Evolutionary conservation across 1,140 invertebrate species (phyloP).

Genomic region (Sitophilus oryzae): DNA sequence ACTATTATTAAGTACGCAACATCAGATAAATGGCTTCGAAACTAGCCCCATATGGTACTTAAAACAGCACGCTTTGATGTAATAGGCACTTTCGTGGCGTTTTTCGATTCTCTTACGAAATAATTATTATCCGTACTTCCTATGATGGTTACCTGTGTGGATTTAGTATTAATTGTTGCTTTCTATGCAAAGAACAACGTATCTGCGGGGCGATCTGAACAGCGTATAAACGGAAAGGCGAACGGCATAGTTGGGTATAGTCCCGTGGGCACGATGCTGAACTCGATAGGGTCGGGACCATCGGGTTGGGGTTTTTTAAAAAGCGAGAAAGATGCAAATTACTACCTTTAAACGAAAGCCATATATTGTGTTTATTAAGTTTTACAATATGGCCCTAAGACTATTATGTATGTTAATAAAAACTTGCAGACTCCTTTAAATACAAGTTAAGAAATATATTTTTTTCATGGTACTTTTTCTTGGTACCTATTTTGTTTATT

Average conservation of each 20-base stretch:
- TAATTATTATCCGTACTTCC: conserved; percentile 2
- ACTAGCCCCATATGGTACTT: conserved; percentile 18
- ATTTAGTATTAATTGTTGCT: conserved; percentile 2
- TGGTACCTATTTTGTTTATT: no score
- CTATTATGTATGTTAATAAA: no score
- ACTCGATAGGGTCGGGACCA: not conserved
- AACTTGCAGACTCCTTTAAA: no score
- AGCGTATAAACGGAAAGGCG: not conserved
- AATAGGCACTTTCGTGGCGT: conserved; percentile 14
- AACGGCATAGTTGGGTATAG: not conserved
- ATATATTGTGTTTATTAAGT: no score
- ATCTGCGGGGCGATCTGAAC: not conserved
- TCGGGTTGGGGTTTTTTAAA: no score
- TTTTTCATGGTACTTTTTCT: no score
- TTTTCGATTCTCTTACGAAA: conserved; percentile 7
- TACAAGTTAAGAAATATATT: no score
- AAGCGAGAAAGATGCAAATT: no score
- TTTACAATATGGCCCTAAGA: no score
- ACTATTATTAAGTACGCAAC: conserved; percentile 24
- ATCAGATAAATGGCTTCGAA: conserved; percentile 23
- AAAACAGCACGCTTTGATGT: conserved; percentile 19
- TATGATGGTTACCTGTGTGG: not conserved
- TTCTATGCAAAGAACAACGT: conserved; percentile 3
- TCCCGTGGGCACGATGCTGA: not conserved
- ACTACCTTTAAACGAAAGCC: no score